phyloP scores from a whole-genome alignment of 2,888 invertebrate species.

The Idaea aversata region DNA sequence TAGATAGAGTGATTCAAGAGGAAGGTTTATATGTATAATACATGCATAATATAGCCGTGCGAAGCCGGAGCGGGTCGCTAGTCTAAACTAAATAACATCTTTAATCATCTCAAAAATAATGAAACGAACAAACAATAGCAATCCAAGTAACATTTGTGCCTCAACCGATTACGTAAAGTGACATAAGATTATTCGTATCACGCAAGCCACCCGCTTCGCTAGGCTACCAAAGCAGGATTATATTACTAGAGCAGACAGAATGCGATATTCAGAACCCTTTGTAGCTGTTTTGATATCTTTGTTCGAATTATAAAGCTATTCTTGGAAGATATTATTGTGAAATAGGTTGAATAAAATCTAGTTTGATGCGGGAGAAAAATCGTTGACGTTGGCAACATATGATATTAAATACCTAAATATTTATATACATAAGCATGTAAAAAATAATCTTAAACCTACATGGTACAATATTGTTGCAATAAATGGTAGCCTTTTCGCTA shows the following conservation, averaged over 20 bases:
- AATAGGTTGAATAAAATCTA: background rate
- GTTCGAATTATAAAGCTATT: background rate
- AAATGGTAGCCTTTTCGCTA: no score
- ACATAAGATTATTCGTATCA: constrained; percentile 30
- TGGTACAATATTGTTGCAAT: no score
- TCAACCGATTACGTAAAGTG: constrained; percentile 35
- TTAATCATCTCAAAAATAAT: background rate
- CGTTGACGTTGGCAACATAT: no score
- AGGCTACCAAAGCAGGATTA: constrained; percentile 7
- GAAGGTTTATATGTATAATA: no score
- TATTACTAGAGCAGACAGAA: background rate
- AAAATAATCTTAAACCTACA: no score
- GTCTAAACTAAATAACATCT: no score
- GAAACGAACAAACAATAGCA: constrained; percentile 18
- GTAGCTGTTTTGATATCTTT: background rate
- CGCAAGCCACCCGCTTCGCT: constrained; percentile 30
- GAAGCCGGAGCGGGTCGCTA: no score
- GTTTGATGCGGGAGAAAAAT: background rate
- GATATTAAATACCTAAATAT: no score
- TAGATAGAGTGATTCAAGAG: no score
- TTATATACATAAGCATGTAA: no score
- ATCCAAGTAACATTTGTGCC: constrained; percentile 18
- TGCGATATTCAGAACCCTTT: background rate
- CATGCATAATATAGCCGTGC: no score
- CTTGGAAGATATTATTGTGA: background rate